Conservation (phyloP, 2,113 vertebrate genomes). For the Chaetura pelagica region DNA sequence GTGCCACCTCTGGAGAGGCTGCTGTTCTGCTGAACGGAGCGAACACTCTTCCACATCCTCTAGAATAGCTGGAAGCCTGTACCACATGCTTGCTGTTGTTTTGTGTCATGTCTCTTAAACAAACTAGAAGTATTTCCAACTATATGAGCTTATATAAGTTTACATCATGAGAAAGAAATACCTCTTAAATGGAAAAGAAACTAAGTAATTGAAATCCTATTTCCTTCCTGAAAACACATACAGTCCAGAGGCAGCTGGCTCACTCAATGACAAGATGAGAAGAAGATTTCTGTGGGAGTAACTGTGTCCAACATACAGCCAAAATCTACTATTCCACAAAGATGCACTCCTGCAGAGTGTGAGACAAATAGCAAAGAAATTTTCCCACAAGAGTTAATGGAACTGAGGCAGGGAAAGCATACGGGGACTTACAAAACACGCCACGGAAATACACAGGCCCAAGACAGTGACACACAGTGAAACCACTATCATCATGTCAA, state of each 20-base stretch:
- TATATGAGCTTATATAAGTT: background rate
- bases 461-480: too few relatives aligned
- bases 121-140: background rate
- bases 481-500: background rate
- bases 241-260: background rate
- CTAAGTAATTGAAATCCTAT: background rate
- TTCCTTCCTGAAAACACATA: background rate
- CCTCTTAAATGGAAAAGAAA: background rate
- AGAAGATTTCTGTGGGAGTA: background rate
- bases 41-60: background rate
- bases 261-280: background rate
- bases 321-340: background rate
- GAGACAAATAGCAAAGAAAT: background rate
- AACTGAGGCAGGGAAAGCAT: background rate
- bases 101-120: background rate
- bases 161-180: background rate
- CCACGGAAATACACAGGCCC: background rate
- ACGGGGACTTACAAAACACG: accelerated
- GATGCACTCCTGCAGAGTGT: accelerated
- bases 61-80: background rate
- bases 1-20: background rate
- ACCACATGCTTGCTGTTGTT: background rate
- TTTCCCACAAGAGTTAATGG: background rate
- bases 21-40: background rate
- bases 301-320: background rate